Percentiles rank a stretch among this genome's conserved stretches.
These are phyloP conservation scores for Lamellibrachia columna DNA, from an alignment of 2,888 invertebrate species.

Conservation along the genomic window DNA sequence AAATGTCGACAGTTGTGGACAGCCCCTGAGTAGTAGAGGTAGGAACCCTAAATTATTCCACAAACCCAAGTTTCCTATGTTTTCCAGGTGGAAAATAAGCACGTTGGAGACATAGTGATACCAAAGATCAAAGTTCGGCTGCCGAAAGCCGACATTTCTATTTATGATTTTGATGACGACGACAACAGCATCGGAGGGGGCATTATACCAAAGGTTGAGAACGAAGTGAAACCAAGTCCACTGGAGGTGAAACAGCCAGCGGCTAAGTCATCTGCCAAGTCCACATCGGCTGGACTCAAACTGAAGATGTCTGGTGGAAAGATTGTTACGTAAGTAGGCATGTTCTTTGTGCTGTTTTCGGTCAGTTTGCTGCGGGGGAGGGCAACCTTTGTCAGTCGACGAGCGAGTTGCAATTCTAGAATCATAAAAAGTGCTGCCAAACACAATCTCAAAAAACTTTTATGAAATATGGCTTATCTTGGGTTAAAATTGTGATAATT, in stretches of 20 bases:
- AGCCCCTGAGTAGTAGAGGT: neutral
- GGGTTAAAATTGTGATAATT: neutral
- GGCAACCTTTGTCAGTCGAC: too few species aligned
- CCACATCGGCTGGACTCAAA: constrained; percentile 42
- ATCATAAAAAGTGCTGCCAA: too few species aligned
- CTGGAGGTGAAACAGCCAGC: constrained; percentile 22
- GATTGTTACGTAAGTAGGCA: constrained; percentile 52
- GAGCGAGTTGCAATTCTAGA: too few species aligned
- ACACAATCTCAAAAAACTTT: neutral
- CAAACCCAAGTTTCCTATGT: neutral
- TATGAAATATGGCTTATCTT: neutral
- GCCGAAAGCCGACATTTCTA: constrained; percentile 20
- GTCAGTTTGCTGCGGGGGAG: too few species aligned
- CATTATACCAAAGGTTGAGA: neutral
- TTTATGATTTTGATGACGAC: constrained; percentile 31
- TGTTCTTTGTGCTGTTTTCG: neutral
- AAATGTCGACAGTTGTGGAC: too few species aligned
- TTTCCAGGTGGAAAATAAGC: neutral
- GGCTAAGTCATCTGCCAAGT: constrained; percentile 20
- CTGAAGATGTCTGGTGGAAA: constrained; percentile 62
- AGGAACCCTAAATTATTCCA: neutral
- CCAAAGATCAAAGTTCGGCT: neutral
- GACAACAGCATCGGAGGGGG: neutral
- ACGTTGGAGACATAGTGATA: neutral
- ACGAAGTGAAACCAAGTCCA: constrained; percentile 18